Base-by-base conservation (phyloP, 2,797 vertebrate species). In the Phoebastria nigripes region DNA sequence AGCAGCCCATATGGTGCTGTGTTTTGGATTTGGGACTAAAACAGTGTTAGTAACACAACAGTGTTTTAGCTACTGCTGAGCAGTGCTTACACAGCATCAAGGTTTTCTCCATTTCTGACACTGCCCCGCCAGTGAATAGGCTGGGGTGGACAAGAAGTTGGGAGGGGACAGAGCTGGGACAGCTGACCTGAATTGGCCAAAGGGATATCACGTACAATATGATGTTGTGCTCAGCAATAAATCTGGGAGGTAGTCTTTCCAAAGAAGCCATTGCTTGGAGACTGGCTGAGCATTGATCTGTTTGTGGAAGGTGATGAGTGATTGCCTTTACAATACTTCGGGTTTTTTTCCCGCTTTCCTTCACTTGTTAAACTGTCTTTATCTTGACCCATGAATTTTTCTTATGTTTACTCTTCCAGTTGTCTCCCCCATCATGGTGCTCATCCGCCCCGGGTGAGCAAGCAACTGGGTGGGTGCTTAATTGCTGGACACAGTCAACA, bases 381-480 rank as follows among this genome's bases (percentile, higher is more conserved):
- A 55, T 28, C 15, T 39, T 63, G n/a, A 61, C 22, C 24, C 9
- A 9, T 0, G 9, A 65, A 20, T 6, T 49, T 46, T 76, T 51
- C 31, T 51, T 5, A 1, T 54, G 8, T 51, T 79, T 90, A 2
- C 11, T 82, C 12, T 63, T 71, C 49, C 49, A 51, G 3, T 85
- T 82, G 13, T 84, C 61, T 52, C 31, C 46, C 31, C 12, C 4
- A 16, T 16, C 29, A 5, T 37, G 28, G 25, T 5, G 37, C 37
- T 37, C 37, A 37, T 37, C 37, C 37, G 37, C 37, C 37, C 37
- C 37, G 37, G 4, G 10, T 59, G 17, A 70, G 26, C 1, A 5
- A 47, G 26, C 0, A 0, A 12, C 15, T 52, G n/a, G 5, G 22
- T 12, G 4, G 5, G 12, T 41, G 7, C 16, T 69, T 25, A 33